Conservation (phyloP, 2,113 vertebrate species). For the Spermophilus dauricus region DNA sequence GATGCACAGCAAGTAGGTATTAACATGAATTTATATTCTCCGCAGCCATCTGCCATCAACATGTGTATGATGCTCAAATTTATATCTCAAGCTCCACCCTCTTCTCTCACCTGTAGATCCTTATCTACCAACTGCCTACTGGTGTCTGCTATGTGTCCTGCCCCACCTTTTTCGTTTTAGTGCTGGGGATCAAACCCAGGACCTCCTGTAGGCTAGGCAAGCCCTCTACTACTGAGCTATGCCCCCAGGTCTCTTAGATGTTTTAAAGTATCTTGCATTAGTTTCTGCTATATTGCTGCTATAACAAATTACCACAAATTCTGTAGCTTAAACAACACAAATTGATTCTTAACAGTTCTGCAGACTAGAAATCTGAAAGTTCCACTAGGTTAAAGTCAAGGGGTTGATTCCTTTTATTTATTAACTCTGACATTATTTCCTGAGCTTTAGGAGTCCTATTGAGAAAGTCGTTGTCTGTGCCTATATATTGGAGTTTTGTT, state of each 20-base stretch:
- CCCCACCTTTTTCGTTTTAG: not conserved
- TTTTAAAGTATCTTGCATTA: slow-evolving; percentile 13
- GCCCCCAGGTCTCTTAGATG: not conserved
- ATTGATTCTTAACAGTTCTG: slow-evolving; percentile 22
- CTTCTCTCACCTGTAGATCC: not conserved
- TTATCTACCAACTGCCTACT: not conserved
- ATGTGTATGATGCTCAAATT: not conserved
- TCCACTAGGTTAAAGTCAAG: not conserved
- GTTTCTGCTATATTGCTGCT: not conserved
- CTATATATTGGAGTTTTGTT: too few relatives aligned
- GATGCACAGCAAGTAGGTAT: not conserved
- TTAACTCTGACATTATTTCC: too few relatives aligned
- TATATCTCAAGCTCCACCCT: not conserved
- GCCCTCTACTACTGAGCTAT: not conserved
- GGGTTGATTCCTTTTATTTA: not conserved
- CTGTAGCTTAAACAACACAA: not conserved
- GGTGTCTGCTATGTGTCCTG: not conserved
- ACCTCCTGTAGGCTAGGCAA: not conserved
- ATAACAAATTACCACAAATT: not conserved
- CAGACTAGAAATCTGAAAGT: not conserved
- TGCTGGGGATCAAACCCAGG: not conserved
- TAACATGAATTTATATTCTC: not conserved
- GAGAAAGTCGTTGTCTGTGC: too few relatives aligned
- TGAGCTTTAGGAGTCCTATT: too few relatives aligned
- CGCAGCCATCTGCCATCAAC: not conserved